phyloP scores from a whole-genome alignment of 2,113 vertebrate species.

The Rhagologus leucostigma region DNA sequence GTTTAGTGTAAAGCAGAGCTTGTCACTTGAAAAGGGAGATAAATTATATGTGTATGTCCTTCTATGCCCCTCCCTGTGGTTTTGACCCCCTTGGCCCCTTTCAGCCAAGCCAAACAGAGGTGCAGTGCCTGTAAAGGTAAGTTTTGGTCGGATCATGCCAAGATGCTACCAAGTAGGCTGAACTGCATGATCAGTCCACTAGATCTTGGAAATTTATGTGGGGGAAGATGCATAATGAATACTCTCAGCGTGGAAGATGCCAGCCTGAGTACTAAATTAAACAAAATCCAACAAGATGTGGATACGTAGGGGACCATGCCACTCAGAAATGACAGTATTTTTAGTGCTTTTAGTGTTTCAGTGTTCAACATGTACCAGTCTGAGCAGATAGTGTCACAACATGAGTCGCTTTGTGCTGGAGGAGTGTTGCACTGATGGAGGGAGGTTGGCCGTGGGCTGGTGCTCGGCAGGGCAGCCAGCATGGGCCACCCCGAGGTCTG shows the following conservation, averaged over 20 bases:
- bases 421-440: not conserved
- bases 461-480: not conserved
- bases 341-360: not conserved
- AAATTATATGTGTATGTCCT: too few relatives aligned
- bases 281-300: not conserved
- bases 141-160: not conserved
- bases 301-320: rapidly evolving
- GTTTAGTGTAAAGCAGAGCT: not conserved
- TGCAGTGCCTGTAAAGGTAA: not conserved
- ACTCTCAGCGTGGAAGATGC: not conserved
- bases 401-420: rapidly evolving
- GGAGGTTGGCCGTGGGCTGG: not conserved
- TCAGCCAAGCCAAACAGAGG: not conserved
- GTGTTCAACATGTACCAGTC: not conserved
- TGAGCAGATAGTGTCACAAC: not conserved
- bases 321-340: not conserved
- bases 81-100: not conserved
- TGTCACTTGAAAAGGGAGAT: not conserved
- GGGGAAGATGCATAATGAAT: not conserved
- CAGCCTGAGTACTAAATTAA: not conserved
- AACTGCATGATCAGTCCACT: not conserved
- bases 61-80: not conserved
- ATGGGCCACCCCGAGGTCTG: rapidly evolving
- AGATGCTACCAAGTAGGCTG: not conserved
- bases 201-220: not conserved